Conservation (phyloP, 2,888 invertebrate species). For the Drosophila birchii region DNA sequence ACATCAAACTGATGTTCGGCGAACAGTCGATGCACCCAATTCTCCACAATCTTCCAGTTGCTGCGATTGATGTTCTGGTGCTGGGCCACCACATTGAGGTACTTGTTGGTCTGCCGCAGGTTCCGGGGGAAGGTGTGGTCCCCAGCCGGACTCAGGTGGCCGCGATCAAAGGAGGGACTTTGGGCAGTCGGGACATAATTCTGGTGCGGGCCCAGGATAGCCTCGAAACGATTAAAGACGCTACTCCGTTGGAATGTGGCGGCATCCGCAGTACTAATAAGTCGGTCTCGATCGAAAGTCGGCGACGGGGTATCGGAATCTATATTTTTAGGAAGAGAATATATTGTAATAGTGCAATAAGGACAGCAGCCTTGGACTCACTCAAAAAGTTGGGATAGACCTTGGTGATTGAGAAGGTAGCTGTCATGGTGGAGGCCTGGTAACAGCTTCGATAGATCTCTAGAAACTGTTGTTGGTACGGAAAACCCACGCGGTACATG, state of each 20-base stretch:
- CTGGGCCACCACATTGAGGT: conserved; percentile 9
- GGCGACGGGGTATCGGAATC: background rate
- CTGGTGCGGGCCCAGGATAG: background rate
- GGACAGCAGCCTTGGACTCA: background rate
- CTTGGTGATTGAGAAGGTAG: conserved; percentile 10
- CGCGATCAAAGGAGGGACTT: background rate
- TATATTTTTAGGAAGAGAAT: background rate
- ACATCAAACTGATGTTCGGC: background rate
- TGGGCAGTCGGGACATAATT: background rate
- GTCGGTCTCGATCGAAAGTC: background rate
- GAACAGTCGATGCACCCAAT: background rate
- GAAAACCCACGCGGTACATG: conserved; percentile 5
- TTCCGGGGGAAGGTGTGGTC: background rate
- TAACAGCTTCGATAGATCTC: conserved; percentile 19
- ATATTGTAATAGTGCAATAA: accelerated
- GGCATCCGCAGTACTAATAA: background rate
- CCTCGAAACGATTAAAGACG: background rate
- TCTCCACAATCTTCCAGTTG: conserved; percentile 5
- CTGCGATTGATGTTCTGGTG: conserved; percentile 5
- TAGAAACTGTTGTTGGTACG: background rate
- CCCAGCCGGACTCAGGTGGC: background rate
- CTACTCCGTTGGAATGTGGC: background rate
- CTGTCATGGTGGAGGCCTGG: conserved; percentile 1
- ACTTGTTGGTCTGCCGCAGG: conserved; percentile 6
- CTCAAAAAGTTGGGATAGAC: conserved; percentile 10